A percentile compares a stretch with the other conserved stretches of the same genome.
Conservation (phyloP, 2,797 vertebrate genomes). For the Rhinogobio ventralis region DNA sequence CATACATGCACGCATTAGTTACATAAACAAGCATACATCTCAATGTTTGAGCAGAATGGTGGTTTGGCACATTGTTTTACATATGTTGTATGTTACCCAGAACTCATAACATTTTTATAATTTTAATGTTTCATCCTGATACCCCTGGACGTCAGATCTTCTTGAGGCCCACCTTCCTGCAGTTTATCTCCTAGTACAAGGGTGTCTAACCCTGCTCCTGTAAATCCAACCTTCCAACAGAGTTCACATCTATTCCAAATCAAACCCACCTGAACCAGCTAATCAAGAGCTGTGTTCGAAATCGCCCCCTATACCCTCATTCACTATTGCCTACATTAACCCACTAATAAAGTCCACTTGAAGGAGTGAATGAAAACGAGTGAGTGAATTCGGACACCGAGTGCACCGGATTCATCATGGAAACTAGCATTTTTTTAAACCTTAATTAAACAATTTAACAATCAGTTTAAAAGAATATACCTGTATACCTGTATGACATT, state of each 20-base stretch:
- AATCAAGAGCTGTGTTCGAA: not conserved
- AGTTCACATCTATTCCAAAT: not conserved
- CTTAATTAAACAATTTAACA: too few species aligned
- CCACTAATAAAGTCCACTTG: too few species aligned
- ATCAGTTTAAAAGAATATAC: too few species aligned
- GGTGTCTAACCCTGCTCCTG: not conserved
- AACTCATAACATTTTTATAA: too few species aligned
- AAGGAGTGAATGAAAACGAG: too few species aligned
- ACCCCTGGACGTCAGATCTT: not conserved
- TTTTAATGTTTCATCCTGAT: not conserved
- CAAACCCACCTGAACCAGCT: not conserved
- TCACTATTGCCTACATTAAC: too few species aligned
- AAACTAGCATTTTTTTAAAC: too few species aligned
- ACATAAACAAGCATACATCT: slow-evolving; percentile 9
- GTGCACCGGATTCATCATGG: too few species aligned
- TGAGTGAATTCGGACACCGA: too few species aligned
- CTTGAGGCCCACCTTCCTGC: not conserved
- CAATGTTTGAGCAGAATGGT: not conserved
- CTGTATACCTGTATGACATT: too few species aligned
- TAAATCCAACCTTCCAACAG: not conserved
- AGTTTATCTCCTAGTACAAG: not conserved
- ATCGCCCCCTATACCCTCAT: too few species aligned
- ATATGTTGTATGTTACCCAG: not conserved
- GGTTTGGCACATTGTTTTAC: not conserved
- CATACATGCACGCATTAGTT: not conserved